These are phyloP conservation scores for Hypothenemus hampei DNA, from an alignment of 1,140 invertebrate genomes.

Conservation along the genomic window DNA sequence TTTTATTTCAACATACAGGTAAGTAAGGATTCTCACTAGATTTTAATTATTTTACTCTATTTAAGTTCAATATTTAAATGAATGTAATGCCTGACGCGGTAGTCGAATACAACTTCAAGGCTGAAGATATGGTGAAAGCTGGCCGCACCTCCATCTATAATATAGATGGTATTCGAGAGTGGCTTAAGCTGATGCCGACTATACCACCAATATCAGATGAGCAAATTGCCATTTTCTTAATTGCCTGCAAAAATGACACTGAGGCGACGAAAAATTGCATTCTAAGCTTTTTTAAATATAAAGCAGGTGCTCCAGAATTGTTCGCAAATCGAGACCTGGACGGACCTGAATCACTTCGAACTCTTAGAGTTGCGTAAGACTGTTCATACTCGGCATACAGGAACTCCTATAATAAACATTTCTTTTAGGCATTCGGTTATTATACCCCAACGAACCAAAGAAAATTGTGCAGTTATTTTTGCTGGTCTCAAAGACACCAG, in stretches of 20 bases:
- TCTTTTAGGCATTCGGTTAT: slow-evolving; percentile 30
- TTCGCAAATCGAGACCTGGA: slow-evolving; percentile 50
- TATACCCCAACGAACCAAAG: slow-evolving; percentile 54
- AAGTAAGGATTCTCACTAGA: no score
- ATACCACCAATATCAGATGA: slow-evolving; percentile 35
- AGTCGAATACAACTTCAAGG: slow-evolving; percentile 25
- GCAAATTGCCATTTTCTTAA: slow-evolving; percentile 54
- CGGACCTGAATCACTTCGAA: slow-evolving; percentile 27
- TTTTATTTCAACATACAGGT: no score
- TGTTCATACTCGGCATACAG: neutral
- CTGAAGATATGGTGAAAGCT: slow-evolving; percentile 28
- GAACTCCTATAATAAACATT: neutral
- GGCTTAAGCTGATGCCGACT: slow-evolving; percentile 23
- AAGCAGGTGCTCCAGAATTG: slow-evolving; percentile 53
- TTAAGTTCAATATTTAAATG: no score
- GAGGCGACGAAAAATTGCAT: slow-evolving; percentile 54
- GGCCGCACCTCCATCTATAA: slow-evolving; percentile 26
- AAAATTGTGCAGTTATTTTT: slow-evolving; percentile 57
- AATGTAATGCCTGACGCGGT: slow-evolving; percentile 15
- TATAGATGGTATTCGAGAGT: slow-evolving; percentile 34
- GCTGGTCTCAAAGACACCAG: slow-evolving; percentile 54
- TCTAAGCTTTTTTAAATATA: slow-evolving; percentile 53
- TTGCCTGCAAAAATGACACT: slow-evolving; percentile 54
- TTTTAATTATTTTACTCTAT: no score
- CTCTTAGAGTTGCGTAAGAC: slow-evolving; percentile 39